Evolutionary conservation across 2,888 invertebrate genomes (phyloP).

Genomic region (Diloba caeruleocephala): DNA sequence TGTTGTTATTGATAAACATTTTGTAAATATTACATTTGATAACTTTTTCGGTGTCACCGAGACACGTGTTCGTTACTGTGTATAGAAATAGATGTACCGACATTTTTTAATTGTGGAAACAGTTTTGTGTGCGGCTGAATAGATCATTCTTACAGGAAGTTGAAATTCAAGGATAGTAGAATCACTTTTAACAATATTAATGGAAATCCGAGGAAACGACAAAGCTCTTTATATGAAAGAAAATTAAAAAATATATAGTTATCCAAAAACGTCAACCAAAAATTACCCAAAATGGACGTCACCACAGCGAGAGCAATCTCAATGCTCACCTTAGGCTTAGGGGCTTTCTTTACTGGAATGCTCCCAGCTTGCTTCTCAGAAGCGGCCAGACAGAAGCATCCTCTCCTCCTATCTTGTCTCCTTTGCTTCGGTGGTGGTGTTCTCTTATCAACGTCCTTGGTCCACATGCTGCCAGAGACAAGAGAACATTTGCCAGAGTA

Average conservation of each 20-base stretch:
- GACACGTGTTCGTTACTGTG: constrained; percentile 20
- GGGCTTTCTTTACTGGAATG: constrained; percentile 92
- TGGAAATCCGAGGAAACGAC: background rate
- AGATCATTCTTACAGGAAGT: background rate
- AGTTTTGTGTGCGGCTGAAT: constrained; percentile 3
- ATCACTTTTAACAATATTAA: background rate
- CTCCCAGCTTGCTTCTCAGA: constrained; percentile 91
- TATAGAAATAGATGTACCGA: constrained; percentile 18
- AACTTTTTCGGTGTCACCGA: constrained; percentile 28
- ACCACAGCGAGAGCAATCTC: constrained; percentile 90
- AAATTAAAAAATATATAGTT: too few relatives aligned
- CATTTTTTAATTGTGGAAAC: constrained; percentile 7
- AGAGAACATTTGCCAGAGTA: constrained; percentile 89
- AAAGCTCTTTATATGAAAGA: background rate
- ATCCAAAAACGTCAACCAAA: too few relatives aligned
- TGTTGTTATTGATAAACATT: constrained; percentile 40
- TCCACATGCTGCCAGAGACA: constrained; percentile 95
- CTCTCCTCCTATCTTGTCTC: constrained; percentile 91
- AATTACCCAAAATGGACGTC: constrained; percentile 76
- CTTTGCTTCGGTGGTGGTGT: constrained; percentile 95
- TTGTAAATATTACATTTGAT: constrained; percentile 43
- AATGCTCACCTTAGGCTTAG: constrained; percentile 90
- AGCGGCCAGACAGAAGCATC: constrained; percentile 88
- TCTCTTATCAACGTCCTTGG: constrained; percentile 92
- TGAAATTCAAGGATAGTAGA: background rate